phyloP scores from a whole-genome alignment of 2,113 vertebrate genomes.

The Euleptes europaea region DNA sequence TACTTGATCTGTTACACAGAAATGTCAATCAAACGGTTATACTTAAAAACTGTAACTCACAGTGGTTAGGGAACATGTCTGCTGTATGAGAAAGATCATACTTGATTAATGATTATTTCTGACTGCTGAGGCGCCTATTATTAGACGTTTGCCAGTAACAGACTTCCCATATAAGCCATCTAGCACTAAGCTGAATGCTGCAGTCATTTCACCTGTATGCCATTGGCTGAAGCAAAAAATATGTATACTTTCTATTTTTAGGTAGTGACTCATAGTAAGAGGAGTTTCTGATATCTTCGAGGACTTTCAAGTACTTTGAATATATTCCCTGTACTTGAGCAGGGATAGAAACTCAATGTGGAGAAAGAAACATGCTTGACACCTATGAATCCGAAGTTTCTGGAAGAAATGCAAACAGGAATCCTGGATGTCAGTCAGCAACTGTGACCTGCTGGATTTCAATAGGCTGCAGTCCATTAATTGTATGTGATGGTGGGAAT shows the following conservation, averaged over 20 bases:
- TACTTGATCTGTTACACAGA: too few relatives aligned
- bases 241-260: neutral
- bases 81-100: neutral
- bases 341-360: conserved; percentile 3
- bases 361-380: neutral
- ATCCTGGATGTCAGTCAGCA: conserved; percentile 72
- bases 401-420: neutral
- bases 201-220: conserved; percentile 20
- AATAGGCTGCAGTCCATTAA: conserved; percentile 84
- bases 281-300: conserved; percentile 47
- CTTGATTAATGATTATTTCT: conserved; percentile 45
- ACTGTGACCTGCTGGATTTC: conserved; percentile 89
- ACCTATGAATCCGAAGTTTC: neutral
- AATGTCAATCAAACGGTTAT: conserved; percentile 5
- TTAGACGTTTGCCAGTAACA: neutral
- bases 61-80: conserved; percentile 6
- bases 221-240: conserved; percentile 21
- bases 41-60: conserved; percentile 37
- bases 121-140: conserved; percentile 41
- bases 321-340: neutral
- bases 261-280: conserved; percentile 43
- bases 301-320: conserved; percentile 9
- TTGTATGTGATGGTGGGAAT: conserved; percentile 78
- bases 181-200: neutral
- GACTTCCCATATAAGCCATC: neutral